Conservation (phyloP, 2,888 invertebrate genomes). For the Prosapia bicincta region DNA sequence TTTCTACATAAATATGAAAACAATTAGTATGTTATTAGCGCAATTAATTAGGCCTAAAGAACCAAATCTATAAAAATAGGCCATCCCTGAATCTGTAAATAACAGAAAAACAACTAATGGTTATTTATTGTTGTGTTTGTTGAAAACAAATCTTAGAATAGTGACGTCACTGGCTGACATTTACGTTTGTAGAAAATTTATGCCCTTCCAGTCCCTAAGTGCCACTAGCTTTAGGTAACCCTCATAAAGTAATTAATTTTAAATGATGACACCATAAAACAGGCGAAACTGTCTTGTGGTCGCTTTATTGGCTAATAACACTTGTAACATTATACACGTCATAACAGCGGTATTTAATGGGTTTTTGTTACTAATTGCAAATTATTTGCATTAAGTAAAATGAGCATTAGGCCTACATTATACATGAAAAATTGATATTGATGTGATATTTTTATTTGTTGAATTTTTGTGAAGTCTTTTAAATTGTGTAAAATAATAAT, state of each 20-base stretch:
- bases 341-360: not conserved
- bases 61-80: no score
- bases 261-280: not conserved
- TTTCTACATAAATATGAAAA: no score
- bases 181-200: not conserved
- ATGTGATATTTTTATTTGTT: no score
- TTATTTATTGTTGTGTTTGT: not conserved
- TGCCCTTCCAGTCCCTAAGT: not conserved
- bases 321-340: not conserved
- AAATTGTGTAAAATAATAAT: no score
- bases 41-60: no score
- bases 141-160: not conserved
- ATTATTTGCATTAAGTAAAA: no score
- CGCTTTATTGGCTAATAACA: not conserved
- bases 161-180: conserved; percentile 34
- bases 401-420: no score
- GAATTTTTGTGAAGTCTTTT: no score
- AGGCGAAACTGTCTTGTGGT: not conserved
- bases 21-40: no score
- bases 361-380: not conserved
- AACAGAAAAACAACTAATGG: no score
- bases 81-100: no score
- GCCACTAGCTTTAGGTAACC: not conserved
- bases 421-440: no score
- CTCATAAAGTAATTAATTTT: not conserved